Percentiles rank a stretch among this genome's conserved stretches.
Evolutionary conservation across 2,113 vertebrate genomes (phyloP).

Genomic region (Lycocorax pyrrhopterus): DNA sequence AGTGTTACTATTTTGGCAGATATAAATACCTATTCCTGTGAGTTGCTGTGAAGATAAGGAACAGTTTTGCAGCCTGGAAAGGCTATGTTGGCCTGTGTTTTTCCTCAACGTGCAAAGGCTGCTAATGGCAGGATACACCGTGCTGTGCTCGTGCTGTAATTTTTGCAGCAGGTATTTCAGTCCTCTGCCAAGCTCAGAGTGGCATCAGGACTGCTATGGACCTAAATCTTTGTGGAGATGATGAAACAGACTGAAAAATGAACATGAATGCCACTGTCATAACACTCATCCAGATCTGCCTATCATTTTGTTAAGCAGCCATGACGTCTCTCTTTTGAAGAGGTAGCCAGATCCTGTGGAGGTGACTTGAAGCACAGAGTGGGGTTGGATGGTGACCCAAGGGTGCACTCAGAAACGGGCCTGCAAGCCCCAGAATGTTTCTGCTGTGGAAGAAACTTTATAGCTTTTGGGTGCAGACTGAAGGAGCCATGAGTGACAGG

Average conservation of each 20-base stretch:
- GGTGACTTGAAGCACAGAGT: not conserved
- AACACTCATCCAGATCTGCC: not conserved
- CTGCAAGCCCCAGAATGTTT: not conserved
- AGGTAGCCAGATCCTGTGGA: not conserved
- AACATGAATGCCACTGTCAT: not conserved
- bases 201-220: not conserved
- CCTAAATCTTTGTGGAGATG: not conserved
- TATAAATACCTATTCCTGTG: not conserved
- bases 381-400: not conserved
- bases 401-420: not conserved
- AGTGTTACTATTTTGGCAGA: not conserved
- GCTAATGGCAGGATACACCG: not conserved
- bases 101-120: not conserved
- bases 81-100: not conserved
- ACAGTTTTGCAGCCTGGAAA: not conserved
- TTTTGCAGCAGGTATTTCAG: not conserved
- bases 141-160: not conserved
- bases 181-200: not conserved
- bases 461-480: not conserved
- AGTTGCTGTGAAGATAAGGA: not conserved
- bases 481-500: not conserved
- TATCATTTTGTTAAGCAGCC: not conserved
- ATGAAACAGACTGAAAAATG: conserved; percentile 18
- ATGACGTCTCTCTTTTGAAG: not conserved
- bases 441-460: not conserved